Evolutionary conservation across 2,888 invertebrate genomes (phyloP).

Genomic region (Lordiphosa andalusiaca): DNA sequence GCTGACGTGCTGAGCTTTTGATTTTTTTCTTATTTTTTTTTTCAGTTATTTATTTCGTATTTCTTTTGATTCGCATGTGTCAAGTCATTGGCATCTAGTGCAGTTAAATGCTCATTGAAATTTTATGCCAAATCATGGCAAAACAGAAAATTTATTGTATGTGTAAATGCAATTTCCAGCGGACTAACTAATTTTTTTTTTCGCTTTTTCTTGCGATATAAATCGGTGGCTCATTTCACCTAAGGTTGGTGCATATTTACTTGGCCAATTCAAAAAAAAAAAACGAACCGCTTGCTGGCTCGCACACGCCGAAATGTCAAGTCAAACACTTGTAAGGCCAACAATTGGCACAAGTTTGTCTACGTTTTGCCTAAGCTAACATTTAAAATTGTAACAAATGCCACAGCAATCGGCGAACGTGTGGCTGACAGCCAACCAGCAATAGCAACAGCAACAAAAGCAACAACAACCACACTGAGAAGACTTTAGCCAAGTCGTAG

Average conservation of each 20-base stretch:
- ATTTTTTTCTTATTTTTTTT: slow-evolving; percentile 30
- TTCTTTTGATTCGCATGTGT: slow-evolving; percentile 71
- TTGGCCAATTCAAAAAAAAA: slow-evolving; percentile 12
- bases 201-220: slow-evolving; percentile 20
- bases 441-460: slow-evolving; percentile 28
- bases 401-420: slow-evolving; percentile 67
- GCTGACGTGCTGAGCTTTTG: slow-evolving; percentile 37
- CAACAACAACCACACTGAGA: slow-evolving; percentile 8
- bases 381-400: slow-evolving; percentile 76
- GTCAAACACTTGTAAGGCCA: slow-evolving; percentile 64
- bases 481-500: slow-evolving; percentile 1
- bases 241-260: slow-evolving; percentile 27
- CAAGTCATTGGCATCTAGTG: slow-evolving; percentile 76
- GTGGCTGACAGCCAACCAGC: slow-evolving; percentile 64
- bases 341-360: slow-evolving; percentile 67
- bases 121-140: slow-evolving; percentile 70
- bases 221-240: slow-evolving; percentile 54
- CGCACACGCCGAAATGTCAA: slow-evolving; percentile 66
- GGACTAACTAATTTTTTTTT: slow-evolving; percentile 52
- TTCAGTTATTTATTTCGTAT: slow-evolving; percentile 22
- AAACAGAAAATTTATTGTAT: slow-evolving; percentile 30
- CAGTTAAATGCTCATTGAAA: slow-evolving; percentile 66
- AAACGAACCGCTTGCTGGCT: slow-evolving; percentile 27
- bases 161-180: slow-evolving; percentile 49
- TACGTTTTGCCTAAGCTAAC: slow-evolving; percentile 62